phyloP scores from a whole-genome alignment of 2,888 invertebrate genomes.

The Maniola hyperantus region DNA sequence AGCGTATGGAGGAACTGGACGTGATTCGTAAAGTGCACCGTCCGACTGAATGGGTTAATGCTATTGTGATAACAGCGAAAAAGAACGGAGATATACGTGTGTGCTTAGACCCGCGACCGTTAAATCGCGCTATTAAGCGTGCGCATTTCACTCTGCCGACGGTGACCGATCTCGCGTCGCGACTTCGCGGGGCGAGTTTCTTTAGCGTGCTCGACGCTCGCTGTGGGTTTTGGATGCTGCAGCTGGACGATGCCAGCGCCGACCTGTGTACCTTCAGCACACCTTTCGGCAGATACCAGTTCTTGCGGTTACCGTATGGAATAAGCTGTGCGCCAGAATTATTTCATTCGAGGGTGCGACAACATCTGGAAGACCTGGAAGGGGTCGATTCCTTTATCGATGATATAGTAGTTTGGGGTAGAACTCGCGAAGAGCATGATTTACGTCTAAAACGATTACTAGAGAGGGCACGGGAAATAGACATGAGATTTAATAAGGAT shows the following conservation, averaged over 20 bases:
- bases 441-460: slow-evolving; percentile 24
- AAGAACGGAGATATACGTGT: neutral
- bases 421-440: slow-evolving; percentile 33
- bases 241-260: too few species aligned
- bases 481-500: slow-evolving; percentile 30
- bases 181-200: too few species aligned
- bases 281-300: too few species aligned
- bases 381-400: slow-evolving; percentile 7
- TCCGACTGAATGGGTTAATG: neutral
- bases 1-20: neutral
- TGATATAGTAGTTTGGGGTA: slow-evolving; percentile 35
- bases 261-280: too few species aligned
- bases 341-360: too few species aligned
- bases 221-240: too few species aligned
- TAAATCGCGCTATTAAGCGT: neutral
- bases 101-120: slow-evolving; percentile 4
- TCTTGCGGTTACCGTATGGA: too few species aligned
- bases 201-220: neutral
- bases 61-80: neutral
- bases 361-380: too few species aligned
- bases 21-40: neutral
- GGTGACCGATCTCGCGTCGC: too few species aligned
- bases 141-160: neutral
- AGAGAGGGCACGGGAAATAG: slow-evolving; percentile 32
- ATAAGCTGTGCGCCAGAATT: too few species aligned